Percentiles rank a stretch among this genome's conserved stretches.
These are phyloP conservation scores for Stenichneumon culpator DNA, from an alignment of 2,888 invertebrate species.

Conservation along the genomic window DNA sequence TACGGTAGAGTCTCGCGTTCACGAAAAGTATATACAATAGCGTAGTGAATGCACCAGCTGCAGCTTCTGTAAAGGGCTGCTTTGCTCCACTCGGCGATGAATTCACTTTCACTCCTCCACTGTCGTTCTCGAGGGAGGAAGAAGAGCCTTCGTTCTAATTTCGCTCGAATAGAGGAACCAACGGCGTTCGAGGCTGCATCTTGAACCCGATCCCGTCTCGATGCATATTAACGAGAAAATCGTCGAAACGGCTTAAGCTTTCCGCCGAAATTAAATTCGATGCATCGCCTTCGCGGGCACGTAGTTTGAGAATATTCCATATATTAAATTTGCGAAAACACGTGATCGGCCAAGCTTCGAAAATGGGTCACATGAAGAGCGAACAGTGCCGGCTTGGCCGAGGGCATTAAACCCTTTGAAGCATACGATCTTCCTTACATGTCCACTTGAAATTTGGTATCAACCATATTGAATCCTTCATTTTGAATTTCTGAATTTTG, in stretches of 20 bases:
- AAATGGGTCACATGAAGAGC: neutral
- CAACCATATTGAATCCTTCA: too few species aligned
- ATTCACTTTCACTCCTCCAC: neutral
- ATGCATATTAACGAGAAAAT: constrained; percentile 49
- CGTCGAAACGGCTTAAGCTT: constrained; percentile 10
- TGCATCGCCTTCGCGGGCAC: neutral
- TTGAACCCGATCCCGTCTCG: constrained; percentile 15
- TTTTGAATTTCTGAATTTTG: too few species aligned
- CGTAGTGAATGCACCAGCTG: neutral
- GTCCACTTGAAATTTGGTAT: too few species aligned
- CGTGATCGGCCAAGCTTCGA: neutral
- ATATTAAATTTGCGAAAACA: neutral
- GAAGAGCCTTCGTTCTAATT: constrained; percentile 16
- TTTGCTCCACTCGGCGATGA: constrained; percentile 14
- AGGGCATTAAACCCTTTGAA: neutral
- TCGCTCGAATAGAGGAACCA: constrained; percentile 3
- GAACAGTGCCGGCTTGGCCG: neutral
- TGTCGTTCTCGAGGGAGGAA: neutral
- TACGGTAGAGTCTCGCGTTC: neutral
- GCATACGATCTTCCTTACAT: too few species aligned
- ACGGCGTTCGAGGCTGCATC: neutral
- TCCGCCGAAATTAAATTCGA: constrained; percentile 26
- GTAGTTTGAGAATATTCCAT: neutral
- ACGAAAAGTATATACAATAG: neutral
- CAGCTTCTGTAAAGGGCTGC: constrained; percentile 9